Base-by-base conservation (phyloP, 2,113 vertebrate species). In the Saccopteryx bilineata region DNA sequence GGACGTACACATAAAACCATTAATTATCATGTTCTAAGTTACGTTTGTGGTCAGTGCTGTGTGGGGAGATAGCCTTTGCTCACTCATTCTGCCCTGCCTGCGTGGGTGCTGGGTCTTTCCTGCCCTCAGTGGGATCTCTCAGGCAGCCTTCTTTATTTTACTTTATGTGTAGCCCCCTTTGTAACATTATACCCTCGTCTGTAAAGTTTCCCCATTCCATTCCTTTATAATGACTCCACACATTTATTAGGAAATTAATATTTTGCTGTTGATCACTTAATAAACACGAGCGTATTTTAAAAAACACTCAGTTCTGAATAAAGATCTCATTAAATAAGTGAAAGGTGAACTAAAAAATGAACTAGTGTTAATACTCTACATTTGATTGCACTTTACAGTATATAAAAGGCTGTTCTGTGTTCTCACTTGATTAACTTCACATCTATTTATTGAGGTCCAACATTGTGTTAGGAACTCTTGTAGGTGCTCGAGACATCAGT, bases 271-370 rank as follows among this genome's bases (percentile, higher is more conserved):
- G 78, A 72, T 92, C 71, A 94, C 80, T 79, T 68, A 96, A 96
- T 97, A 96, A 97, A 97, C 11, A 17, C 69, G 31, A 93, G 83
- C 89, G 5, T 97, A 84, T 96, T 97, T 96, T 72, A 48, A 76
- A 84, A 85, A 93, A 33, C 31, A 83, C 48, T 81, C 28, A 87
- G 11, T 94, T 94, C 56, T 90, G 18, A 86, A 61, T 68, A 82
- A 91, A 94, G 28, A 58, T 71, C 39, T 86, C 39, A 69, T 93
- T 90, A 74, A 75, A 61, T 61, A 58, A 91, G 26, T 74, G 39
- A 39, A 39, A 39, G 39, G 3, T 39, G 39, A 39, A 39, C 69
- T 12, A 28, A 91, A 95, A 90, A 63, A 61, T 82, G 90, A 82
- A 68, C 68, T 91, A 13, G 39, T 95, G 46, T 88, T 88, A 80